Conservation (phyloP, 2,888 invertebrate species). For the Romanomermis culicivorax region DNA sequence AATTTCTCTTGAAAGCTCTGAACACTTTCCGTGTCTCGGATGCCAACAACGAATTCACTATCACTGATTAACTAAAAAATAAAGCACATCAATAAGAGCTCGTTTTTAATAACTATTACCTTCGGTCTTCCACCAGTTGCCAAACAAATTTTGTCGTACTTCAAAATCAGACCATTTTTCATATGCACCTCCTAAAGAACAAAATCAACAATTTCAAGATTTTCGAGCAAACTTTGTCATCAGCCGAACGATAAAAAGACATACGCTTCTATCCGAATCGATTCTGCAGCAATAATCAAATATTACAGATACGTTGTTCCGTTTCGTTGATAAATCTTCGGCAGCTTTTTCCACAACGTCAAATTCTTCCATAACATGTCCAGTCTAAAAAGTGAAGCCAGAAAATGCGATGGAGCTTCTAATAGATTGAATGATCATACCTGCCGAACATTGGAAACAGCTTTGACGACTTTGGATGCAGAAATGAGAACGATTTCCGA, state of each 20-base stretch:
- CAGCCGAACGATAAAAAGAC: neutral
- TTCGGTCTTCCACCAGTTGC: constrained; percentile 76
- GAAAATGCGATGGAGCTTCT: constrained; percentile 3
- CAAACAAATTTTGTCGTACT: constrained; percentile 60
- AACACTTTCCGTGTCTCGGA: constrained; percentile 83
- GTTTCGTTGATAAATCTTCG: constrained; percentile 18
- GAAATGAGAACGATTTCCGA: constrained; percentile 53
- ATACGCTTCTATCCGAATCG: neutral
- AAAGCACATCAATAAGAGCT: neutral
- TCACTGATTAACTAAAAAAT: constrained; percentile 26
- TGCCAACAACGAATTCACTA: constrained; percentile 49
- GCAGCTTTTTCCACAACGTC: constrained; percentile 55
- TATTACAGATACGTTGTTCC: constrained; percentile 44
- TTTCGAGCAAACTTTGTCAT: neutral
- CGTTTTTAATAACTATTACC: constrained; percentile 17
- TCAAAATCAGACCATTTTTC: constrained; percentile 35
- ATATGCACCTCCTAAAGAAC: constrained; percentile 16
- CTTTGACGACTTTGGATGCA: constrained; percentile 65
- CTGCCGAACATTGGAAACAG: constrained; percentile 56
- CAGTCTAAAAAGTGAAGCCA: constrained; percentile 36
- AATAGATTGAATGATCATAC: no score
- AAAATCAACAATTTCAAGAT: constrained; percentile 14
- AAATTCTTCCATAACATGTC: constrained; percentile 60
- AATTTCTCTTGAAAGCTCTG: constrained; percentile 49
- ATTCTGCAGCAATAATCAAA: constrained; percentile 15